phyloP scores from a whole-genome alignment of 2,888 invertebrate species.

The Spodoptera exigua region DNA sequence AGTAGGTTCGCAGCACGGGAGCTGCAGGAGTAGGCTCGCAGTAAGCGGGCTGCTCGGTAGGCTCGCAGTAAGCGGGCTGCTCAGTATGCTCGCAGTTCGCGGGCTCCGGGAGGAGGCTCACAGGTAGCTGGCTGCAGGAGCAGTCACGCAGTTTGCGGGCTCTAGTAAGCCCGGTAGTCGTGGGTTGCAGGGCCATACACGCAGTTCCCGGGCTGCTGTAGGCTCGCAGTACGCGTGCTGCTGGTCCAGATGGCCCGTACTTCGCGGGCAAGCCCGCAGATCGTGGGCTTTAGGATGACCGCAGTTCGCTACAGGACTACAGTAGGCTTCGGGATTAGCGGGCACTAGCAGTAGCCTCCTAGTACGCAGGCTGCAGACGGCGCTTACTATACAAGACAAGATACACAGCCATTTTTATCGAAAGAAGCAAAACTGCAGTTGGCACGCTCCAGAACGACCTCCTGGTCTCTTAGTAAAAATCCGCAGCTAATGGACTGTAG shows the following conservation, averaged over 20 bases:
- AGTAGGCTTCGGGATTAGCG: not conserved
- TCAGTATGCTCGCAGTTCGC: not conserved
- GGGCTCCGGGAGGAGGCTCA: not conserved
- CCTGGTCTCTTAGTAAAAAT: too few relatives aligned
- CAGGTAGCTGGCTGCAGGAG: not conserved
- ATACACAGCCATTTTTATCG: too few relatives aligned
- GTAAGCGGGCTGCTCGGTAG: not conserved
- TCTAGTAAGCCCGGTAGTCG: constrained; percentile 6
- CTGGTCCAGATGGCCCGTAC: too few relatives aligned
- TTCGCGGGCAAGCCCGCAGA: too few relatives aligned
- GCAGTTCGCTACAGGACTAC: not conserved
- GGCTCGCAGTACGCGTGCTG: constrained; percentile 1
- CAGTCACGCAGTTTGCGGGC: not conserved
- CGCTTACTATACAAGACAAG: too few relatives aligned
- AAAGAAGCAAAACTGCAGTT: not conserved
- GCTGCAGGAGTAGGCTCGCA: not conserved
- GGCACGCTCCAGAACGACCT: not conserved
- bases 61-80: not conserved
- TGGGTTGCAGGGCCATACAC: not conserved
- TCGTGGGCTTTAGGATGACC: not conserved
- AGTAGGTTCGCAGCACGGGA: too few relatives aligned
- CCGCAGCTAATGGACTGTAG: too few relatives aligned
- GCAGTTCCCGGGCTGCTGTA: not conserved
- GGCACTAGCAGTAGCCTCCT: not conserved
- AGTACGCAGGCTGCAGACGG: not conserved